A percentile compares a stretch with the other conserved stretches of the same genome.
These are phyloP conservation scores for Coendou prehensilis DNA, from an alignment of 2,797 vertebrate species.

Conservation along the genomic window DNA sequence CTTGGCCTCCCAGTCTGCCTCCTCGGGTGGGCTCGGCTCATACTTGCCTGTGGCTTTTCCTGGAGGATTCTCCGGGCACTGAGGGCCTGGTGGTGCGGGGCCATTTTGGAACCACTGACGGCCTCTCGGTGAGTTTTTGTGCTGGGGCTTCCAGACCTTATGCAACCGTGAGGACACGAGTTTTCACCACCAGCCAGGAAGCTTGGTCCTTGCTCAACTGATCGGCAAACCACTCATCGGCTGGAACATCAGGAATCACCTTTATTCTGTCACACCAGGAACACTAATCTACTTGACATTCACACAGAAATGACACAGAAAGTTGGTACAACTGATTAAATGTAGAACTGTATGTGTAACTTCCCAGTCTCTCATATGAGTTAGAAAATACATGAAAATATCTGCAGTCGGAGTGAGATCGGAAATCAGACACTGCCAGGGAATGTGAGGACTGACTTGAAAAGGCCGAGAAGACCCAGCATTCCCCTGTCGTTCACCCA, in stretches of 20 bases:
- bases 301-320: not conserved
- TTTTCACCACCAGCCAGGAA: not conserved
- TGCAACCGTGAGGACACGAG: not conserved
- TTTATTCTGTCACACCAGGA: not conserved
- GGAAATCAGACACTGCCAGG: not conserved
- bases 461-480: not conserved
- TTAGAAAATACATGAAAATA: not conserved
- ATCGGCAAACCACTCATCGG: not conserved
- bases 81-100: not conserved
- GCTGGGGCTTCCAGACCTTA: not conserved
- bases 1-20: not conserved
- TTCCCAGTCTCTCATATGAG: not conserved
- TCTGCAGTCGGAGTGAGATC: conserved; percentile 8
- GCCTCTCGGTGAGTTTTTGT: not conserved
- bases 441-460: conserved; percentile 11
- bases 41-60: conserved; percentile 21
- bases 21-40: not conserved
- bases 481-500: not conserved
- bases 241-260: not conserved
- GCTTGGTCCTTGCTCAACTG: not conserved
- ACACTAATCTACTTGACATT: not conserved
- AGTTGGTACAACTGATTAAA: not conserved
- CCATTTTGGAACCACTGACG: not conserved
- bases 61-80: not conserved
- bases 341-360: not conserved